Conservation (phyloP, 1,140 invertebrate genomes). For the Bombus affinis region DNA sequence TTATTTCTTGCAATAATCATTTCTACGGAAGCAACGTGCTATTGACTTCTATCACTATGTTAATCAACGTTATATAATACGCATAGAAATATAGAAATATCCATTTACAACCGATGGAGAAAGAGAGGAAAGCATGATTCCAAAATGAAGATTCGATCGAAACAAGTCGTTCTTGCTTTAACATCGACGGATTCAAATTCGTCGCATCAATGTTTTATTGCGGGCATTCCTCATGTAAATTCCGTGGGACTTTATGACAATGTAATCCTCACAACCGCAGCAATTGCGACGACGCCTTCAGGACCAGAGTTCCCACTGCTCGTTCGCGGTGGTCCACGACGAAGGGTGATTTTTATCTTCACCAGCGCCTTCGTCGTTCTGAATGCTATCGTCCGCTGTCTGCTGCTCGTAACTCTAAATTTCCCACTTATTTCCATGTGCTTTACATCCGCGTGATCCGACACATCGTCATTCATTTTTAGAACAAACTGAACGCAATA, state of each 20-base stretch:
- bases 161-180: conserved; percentile 21
- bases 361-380: conserved; percentile 18
- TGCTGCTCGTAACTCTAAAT: conserved; percentile 47
- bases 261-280: conserved; percentile 75
- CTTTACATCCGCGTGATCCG: neutral
- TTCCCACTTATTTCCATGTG: conserved; percentile 28
- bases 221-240: conserved; percentile 76
- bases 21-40: neutral
- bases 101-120: neutral
- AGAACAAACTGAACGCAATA: neutral
- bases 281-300: conserved; percentile 66
- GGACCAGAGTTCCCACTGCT: conserved; percentile 36
- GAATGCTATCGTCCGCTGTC: conserved; percentile 21
- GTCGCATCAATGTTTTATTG: conserved; percentile 69
- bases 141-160: conserved; percentile 49
- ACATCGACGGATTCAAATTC: conserved; percentile 64
- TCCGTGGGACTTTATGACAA: conserved; percentile 78
- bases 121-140: neutral
- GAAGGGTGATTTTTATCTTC: conserved; percentile 71
- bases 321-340: conserved; percentile 55
- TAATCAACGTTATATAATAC: neutral
- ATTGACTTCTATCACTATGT: neutral
- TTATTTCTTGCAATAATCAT: neutral
- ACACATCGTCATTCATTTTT: neutral
- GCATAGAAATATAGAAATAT: neutral